phyloP scores from a whole-genome alignment of 2,113 vertebrate species.

The Rhinolophus sinicus region DNA sequence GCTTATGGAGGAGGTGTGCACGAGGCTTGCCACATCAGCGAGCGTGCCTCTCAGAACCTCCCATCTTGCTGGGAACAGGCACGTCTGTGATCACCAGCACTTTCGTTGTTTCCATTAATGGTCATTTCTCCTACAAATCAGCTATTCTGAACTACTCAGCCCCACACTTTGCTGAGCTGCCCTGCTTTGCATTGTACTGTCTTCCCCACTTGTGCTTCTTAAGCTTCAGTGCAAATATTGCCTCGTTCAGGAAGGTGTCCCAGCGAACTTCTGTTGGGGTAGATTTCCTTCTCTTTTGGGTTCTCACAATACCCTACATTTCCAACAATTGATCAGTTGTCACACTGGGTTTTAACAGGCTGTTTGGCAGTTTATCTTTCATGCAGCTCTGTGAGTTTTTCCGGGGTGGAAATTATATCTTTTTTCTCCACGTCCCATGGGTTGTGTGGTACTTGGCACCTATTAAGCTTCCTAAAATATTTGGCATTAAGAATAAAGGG shows the following conservation, averaged over 20 bases:
- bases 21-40: too few species aligned
- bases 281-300: neutral
- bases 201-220: too few species aligned
- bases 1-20: too few species aligned
- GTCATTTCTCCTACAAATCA: too few species aligned
- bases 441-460: neutral
- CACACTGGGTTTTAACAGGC: neutral
- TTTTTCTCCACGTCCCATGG: neutral
- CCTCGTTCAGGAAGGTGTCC: neutral
- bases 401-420: fast-evolving
- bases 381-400: neutral
- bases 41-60: fast-evolving
- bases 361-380: neutral
- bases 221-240: fast-evolving
- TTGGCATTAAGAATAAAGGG: neutral
- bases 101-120: neutral
- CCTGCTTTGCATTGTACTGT: neutral
- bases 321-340: neutral
- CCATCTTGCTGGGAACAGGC: fast-evolving
- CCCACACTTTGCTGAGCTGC: fast-evolving
- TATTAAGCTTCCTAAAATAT: neutral
- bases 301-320: neutral
- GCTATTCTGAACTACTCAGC: too few species aligned
- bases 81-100: fast-evolving
- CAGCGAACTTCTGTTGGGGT: fast-evolving